These are phyloP conservation scores for Drosophila barbarae DNA, from an alignment of 2,888 invertebrate genomes.

Conservation along the genomic window DNA sequence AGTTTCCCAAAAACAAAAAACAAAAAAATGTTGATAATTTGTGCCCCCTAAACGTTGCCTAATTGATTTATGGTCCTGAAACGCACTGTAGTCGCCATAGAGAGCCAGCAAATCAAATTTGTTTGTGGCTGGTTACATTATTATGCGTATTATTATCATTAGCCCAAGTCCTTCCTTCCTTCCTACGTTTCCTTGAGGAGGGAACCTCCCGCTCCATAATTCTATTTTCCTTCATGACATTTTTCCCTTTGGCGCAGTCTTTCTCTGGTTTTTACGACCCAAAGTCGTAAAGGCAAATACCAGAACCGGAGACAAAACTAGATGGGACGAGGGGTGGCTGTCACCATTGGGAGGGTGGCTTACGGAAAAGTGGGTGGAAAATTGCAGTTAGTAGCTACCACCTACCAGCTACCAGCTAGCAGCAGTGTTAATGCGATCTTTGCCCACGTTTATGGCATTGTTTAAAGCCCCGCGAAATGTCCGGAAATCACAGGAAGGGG, in stretches of 20 bases:
- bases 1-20: background rate
- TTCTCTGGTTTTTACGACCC: conserved; percentile 40
- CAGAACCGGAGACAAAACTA: conserved; percentile 28
- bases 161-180: conserved; percentile 44
- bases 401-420: conserved; percentile 21
- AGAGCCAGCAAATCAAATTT: conserved; percentile 39
- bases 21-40: conserved; percentile 19
- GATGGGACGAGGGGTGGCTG: background rate
- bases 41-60: conserved; percentile 23
- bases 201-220: conserved; percentile 27
- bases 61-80: conserved; percentile 42
- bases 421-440: conserved; percentile 69
- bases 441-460: conserved; percentile 69
- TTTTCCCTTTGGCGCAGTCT: conserved; percentile 10
- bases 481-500: conserved; percentile 28
- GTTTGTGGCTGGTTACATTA: conserved; percentile 46
- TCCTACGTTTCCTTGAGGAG: background rate
- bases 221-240: conserved; percentile 41
- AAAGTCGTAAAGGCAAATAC: conserved; percentile 44
- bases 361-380: conserved; percentile 17
- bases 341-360: background rate
- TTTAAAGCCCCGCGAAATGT: conserved; percentile 51
- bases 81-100: conserved; percentile 42
- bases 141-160: conserved; percentile 49
- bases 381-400: background rate